Base-by-base conservation (phyloP, 2,888 invertebrate species). In the Drosophila anomelani region DNA sequence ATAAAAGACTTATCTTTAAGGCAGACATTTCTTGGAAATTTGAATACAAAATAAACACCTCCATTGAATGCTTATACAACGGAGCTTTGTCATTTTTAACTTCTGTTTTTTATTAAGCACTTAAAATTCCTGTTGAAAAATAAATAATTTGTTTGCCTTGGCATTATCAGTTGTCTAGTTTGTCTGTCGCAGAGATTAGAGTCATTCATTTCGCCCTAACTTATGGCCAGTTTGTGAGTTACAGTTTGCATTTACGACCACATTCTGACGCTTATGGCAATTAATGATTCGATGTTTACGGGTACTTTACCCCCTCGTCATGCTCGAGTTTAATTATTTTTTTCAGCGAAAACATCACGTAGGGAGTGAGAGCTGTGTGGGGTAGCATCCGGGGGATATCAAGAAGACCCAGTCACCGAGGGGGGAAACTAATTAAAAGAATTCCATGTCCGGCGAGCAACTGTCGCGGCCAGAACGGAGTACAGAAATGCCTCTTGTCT, bases 401-500 rank as follows among this genome's bases (percentile, higher is more conserved):
- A 38, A 26, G n/a, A 39, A 39, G 32, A 41, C 32, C 55, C 23
- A 68, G 34, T 68, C 67, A 68, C n/a, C 9, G 29, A 13, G 39
- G 32, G 32, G 23, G 64, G 26, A 49, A 72, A 66, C 67, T 72
- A 58, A 72, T 66, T 75, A 75, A 75, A 57, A 32, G 41, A 47
- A 75, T 75, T 64, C 32, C 44, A 41, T 64, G 51, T 58, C 4
- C 34, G 17, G 32, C 44, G 46, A 47, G 6, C 26, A 26, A 57
- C 46, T 46, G 29, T 29, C 61, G 20, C 29, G 44, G 23, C 29
- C 53, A 53, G 39, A 70, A 38, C 34, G 51, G 20, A 71, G 44
- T 20, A 41, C 29, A 71, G 36, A 70, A 61, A 71, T 71, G 62
- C 29, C 62, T 62, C 51, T 73, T 74, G 56, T 57, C 74, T 74